A percentile compares a stretch with the other conserved stretches of the same genome.
Conservation (phyloP, 2,113 vertebrate genomes). For the Sturnus vulgaris region DNA sequence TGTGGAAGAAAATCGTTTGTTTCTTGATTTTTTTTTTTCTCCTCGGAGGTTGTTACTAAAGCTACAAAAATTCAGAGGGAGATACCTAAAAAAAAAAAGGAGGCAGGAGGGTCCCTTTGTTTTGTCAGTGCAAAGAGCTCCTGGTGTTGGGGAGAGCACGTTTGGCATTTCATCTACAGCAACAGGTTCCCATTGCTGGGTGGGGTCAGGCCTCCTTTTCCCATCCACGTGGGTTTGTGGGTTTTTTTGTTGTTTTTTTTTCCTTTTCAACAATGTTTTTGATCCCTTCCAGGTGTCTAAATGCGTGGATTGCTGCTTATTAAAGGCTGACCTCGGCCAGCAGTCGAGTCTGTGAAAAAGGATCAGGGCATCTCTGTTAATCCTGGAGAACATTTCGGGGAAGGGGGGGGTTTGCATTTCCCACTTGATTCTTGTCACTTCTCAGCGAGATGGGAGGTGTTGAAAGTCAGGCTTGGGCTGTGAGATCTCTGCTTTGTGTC, state of each 20-base stretch:
- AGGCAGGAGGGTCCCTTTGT: background rate
- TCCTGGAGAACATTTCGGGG: background rate
- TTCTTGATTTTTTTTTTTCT: conserved; percentile 59
- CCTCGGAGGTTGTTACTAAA: conserved; percentile 58
- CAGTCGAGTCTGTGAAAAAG: background rate
- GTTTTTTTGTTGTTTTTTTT: background rate
- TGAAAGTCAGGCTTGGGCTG: conserved; percentile 14
- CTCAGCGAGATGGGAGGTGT: background rate
- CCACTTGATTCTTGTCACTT: background rate
- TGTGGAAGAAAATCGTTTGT: conserved; percentile 59
- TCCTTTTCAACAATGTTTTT: background rate
- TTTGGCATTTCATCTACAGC: background rate
- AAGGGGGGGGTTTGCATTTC: background rate
- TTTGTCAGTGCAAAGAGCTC: background rate
- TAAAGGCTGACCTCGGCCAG: background rate
- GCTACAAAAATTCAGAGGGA: background rate
- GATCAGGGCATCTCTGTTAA: background rate
- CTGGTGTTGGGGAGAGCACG: background rate
- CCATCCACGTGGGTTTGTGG: background rate
- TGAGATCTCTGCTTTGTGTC: background rate
- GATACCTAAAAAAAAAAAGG: background rate
- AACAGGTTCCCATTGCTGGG: background rate
- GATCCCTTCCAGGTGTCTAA: background rate
- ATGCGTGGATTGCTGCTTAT: background rate
- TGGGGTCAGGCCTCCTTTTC: background rate